Percentiles rank a stretch among this genome's conserved stretches.
These are phyloP conservation scores for Carterocephalus palaemon DNA, from an alignment of 2,888 invertebrate genomes.

Conservation along the genomic window DNA sequence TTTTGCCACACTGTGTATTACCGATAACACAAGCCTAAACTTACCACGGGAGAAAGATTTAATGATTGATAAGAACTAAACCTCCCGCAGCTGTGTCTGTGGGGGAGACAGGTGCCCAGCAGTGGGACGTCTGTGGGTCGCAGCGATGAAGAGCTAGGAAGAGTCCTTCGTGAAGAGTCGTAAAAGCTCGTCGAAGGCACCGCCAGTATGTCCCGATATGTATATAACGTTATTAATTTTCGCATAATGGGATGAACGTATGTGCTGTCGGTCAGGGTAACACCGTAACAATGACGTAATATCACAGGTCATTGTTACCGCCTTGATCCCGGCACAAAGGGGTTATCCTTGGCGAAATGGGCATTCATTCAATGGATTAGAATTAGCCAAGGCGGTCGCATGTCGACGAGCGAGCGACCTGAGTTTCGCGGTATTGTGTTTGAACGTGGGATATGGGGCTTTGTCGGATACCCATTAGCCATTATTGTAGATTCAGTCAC, in stretches of 20 bases:
- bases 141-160: no score
- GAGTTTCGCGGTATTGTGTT: not conserved
- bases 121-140: no score
- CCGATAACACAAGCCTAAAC: no score
- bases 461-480: no score
- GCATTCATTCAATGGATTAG: slow-evolving; percentile 38
- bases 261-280: slow-evolving; percentile 71
- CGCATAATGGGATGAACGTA: slow-evolving; percentile 71
- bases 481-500: no score
- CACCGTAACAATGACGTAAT: slow-evolving; percentile 46
- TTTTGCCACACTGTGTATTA: no score
- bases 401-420: slow-evolving; percentile 16
- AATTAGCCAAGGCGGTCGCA: slow-evolving; percentile 29
- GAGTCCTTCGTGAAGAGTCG: no score
- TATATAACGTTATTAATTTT: slow-evolving; percentile 61
- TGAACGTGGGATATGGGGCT: not conserved
- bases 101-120: no score
- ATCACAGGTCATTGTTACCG: slow-evolving; percentile 44
- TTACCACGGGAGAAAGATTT: no score
- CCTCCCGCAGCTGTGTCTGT: no score
- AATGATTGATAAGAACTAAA: no score
- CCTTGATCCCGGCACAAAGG: slow-evolving; percentile 53
- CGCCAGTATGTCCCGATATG: slow-evolving; percentile 37
- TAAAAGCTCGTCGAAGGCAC: not conserved
- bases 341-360: slow-evolving; percentile 38